Evolutionary conservation across 2,888 invertebrate species (phyloP).

Genomic region (Tortricodes alternella): DNA sequence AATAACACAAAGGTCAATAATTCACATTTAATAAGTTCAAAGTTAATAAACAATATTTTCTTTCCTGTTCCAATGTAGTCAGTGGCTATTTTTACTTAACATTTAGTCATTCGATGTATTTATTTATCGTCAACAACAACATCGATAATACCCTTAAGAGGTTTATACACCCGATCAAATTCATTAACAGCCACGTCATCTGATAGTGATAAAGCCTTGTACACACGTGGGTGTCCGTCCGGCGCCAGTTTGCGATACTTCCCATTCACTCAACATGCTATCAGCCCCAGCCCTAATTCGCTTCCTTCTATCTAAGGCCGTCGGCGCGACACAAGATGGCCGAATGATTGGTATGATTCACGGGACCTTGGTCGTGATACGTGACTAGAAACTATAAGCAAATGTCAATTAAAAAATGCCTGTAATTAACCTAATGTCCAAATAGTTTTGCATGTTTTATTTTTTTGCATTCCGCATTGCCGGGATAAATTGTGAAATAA

Average conservation of each 20-base stretch:
- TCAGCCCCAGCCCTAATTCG: constrained; percentile 44
- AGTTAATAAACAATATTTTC: constrained; percentile 7
- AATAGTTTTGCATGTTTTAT: constrained; percentile 7
- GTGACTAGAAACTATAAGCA: background rate
- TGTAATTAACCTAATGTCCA: constrained; percentile 6
- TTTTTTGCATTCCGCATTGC: constrained; percentile 6
- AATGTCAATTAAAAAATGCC: constrained; percentile 16
- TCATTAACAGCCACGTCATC: constrained; percentile 3
- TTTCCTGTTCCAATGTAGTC: constrained; percentile 9
- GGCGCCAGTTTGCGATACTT: constrained; percentile 24
- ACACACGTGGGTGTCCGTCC: constrained; percentile 22
- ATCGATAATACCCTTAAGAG: background rate
- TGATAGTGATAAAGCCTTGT: constrained; percentile 1
- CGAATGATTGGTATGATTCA: constrained; percentile 18
- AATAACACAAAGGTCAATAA: constrained; percentile 17
- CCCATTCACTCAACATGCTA: constrained; percentile 34
- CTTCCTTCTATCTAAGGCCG: constrained; percentile 47
- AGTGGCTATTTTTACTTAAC: constrained; percentile 8
- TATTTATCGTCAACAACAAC: too few species aligned
- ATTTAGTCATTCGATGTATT: too few species aligned
- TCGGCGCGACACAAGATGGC: constrained; percentile 38
- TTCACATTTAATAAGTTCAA: constrained; percentile 24
- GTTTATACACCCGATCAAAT: background rate
- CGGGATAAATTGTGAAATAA: background rate
- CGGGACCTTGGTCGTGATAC: constrained; percentile 12